These are phyloP conservation scores for Megaleporinus macrocephalus DNA, from an alignment of 2,113 vertebrate species.

Conservation along the genomic window DNA sequence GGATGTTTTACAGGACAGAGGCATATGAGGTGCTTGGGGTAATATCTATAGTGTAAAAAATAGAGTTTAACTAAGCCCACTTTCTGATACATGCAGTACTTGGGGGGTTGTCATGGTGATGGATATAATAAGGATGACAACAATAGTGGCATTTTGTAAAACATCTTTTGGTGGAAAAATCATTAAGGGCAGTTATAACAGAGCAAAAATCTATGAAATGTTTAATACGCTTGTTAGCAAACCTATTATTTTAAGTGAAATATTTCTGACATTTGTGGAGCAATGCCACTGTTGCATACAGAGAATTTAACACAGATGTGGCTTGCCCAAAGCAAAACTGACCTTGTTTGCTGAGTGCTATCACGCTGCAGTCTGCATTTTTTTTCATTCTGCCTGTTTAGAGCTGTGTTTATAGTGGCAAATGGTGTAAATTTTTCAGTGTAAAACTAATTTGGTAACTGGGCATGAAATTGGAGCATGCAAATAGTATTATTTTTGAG, in stretches of 20 bases:
- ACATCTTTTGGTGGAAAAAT: not conserved
- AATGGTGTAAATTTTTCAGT: too few species aligned
- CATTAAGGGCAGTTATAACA: not conserved
- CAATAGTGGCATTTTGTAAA: not conserved
- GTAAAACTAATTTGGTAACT: too few species aligned
- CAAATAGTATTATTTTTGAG: too few species aligned
- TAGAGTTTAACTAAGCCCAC: not conserved
- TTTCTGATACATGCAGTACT: not conserved
- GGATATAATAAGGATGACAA: not conserved
- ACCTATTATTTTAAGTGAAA: too few species aligned
- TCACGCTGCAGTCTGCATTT: too few species aligned
- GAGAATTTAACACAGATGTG: too few species aligned
- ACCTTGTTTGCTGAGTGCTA: not conserved
- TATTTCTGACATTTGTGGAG: not conserved
- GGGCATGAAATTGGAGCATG: too few species aligned
- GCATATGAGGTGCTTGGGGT: not conserved
- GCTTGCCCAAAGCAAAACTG: too few species aligned
- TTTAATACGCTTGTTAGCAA: not conserved
- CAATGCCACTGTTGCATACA: too few species aligned
- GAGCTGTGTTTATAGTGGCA: too few species aligned
- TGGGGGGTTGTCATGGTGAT: not conserved
- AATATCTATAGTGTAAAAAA: not conserved
- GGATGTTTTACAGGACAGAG: not conserved
- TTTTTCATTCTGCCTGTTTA: too few species aligned
- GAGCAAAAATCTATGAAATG: not conserved